phyloP scores from a whole-genome alignment of 2,888 invertebrate genomes.

The Labia minor region DNA sequence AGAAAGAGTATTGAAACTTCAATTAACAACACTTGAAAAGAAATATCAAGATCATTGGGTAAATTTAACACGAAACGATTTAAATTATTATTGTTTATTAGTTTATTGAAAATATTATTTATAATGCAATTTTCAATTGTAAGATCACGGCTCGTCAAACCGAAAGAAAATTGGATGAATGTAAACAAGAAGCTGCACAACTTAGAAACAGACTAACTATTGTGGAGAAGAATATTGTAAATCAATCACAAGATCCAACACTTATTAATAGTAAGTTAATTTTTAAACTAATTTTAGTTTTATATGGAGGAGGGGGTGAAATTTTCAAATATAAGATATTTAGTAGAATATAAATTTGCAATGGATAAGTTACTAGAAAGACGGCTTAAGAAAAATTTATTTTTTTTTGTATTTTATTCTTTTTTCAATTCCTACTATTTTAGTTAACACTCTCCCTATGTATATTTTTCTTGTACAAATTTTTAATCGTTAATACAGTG shows the following conservation, averaged over 20 bases:
- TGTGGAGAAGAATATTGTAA: constrained; percentile 41
- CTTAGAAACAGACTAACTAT: constrained; percentile 50
- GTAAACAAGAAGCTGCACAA: constrained; percentile 57
- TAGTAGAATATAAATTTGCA: too few species aligned
- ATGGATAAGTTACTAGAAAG: too few species aligned
- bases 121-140: neutral
- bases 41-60: constrained; percentile 79
- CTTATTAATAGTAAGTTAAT: constrained; percentile 41
- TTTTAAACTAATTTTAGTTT: neutral
- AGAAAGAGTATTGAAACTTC: constrained; percentile 55
- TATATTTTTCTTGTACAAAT: too few species aligned
- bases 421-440: too few species aligned
- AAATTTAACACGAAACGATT: too few species aligned
- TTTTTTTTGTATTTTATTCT: too few species aligned
- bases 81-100: too few species aligned
- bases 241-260: constrained; percentile 33
- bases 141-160: constrained; percentile 65
- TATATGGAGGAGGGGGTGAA: neutral
- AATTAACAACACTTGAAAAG: constrained; percentile 67
- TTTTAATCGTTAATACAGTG: too few species aligned
- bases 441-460: too few species aligned
- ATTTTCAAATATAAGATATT: neutral
- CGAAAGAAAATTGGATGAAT: constrained; percentile 71
- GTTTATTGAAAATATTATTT: neutral
- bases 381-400: too few species aligned